Base-by-base conservation (phyloP, 2,888 invertebrate species). In the Exephanes ischioxanthus region DNA sequence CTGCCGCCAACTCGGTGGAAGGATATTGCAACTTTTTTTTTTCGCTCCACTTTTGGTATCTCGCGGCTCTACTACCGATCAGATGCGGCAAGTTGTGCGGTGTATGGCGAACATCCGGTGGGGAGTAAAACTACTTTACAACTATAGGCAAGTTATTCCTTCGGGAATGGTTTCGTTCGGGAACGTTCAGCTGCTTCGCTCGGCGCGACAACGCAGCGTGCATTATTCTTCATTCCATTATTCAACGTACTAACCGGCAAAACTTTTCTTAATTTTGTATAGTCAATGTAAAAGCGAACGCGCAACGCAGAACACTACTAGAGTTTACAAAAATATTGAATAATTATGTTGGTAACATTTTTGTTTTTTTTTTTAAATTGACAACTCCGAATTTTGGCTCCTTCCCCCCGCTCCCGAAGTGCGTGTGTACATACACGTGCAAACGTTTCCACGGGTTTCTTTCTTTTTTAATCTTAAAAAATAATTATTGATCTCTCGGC, bases 381-480 rank as follows among this genome's bases (percentile, higher is more conserved):
- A 37, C 22, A 66, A 51, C 16, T 16, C 86, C 58, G 75, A 84
- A 83, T 73, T 51, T 81, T 82, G 87, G 86, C 80, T 76, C 86
- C 79, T 63, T 66, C 61, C 63, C 45, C 63, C 58, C 37, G 41
- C 71, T 61, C 30, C 37, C 51, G 6, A 51, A 76, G 76, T 76
- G 48, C 71, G 63, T 82, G 41, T 70, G 76, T 63, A 81, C 77
- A 84, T 81, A 89, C 87, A 87, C 89, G 88, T 89, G 89, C 63
- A 70, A 76, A 81, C 61, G 51, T 41, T 70, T 70, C 14, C 75
- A 61, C 81, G 51, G n/a, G 48, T 61, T 9, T 67, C 67, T 76
- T 33, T 22, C 14, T 30, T 19, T 48, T 48, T 51, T 19, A 41
- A 41, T 51, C 19, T 33, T 53, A 9, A 14, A 58, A 26, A 58